These are phyloP conservation scores for Drosophila stalkeri DNA, from an alignment of 2,888 invertebrate genomes.

Conservation along the genomic window DNA sequence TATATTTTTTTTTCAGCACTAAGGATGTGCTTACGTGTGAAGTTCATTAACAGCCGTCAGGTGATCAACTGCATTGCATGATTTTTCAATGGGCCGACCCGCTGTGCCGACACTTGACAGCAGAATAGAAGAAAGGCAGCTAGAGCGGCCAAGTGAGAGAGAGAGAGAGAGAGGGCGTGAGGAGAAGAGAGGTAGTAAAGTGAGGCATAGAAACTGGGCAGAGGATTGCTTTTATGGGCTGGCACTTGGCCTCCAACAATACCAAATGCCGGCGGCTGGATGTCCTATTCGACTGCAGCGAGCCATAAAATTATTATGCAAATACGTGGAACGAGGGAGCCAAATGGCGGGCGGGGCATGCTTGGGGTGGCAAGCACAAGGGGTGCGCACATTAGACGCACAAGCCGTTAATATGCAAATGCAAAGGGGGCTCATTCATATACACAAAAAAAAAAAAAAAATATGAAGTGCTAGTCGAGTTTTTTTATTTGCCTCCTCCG, in stretches of 20 bases:
- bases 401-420: conserved; percentile 80
- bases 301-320: conserved; percentile 80
- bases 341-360: not conserved
- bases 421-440: conserved; percentile 61
- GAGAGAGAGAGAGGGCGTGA: not conserved
- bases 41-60: conserved; percentile 63
- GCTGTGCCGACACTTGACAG: conserved; percentile 39
- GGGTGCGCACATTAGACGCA: conserved; percentile 75
- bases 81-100: conserved; percentile 47
- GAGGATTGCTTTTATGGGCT: conserved; percentile 56
- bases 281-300: conserved; percentile 75
- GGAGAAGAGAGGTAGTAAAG: not conserved
- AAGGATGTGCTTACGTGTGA: conserved; percentile 49
- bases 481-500: conserved; percentile 23
- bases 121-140: not conserved
- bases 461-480: conserved; percentile 18
- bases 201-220: not conserved
- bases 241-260: conserved; percentile 65
- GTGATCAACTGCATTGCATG: conserved; percentile 64
- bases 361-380: conserved; percentile 11
- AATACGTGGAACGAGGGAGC: conserved; percentile 41
- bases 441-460: conserved; percentile 5
- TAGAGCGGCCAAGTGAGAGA: not conserved
- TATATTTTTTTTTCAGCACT: not conserved
- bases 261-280: conserved; percentile 54